These are phyloP conservation scores for Vultur gryphus DNA, from an alignment of 2,797 vertebrate species.

Conservation along the genomic window DNA sequence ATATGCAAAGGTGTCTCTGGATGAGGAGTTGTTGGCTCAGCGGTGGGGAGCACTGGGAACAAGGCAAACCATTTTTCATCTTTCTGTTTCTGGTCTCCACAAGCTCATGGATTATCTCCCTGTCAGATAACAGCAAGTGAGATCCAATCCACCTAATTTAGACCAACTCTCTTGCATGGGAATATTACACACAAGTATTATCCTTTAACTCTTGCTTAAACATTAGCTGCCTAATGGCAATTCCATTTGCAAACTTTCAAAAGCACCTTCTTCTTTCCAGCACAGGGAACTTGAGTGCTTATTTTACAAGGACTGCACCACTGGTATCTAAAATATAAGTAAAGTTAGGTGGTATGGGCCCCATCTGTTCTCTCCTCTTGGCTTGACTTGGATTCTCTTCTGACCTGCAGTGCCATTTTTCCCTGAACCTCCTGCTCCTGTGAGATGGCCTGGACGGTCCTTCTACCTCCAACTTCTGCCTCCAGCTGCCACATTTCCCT, in stretches of 20 bases:
- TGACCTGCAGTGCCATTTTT: not conserved
- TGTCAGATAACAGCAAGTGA: not conserved
- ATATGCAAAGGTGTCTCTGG: not conserved
- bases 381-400: not conserved
- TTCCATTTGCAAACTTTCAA: not conserved
- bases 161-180: not conserved
- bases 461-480: not conserved
- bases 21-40: not conserved
- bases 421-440: not conserved
- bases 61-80: not conserved
- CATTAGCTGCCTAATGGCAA: not conserved
- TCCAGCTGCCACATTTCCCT: not conserved
- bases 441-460: not conserved
- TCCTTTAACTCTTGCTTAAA: not conserved
- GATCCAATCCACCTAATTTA: not conserved
- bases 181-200: not conserved
- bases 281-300: not conserved
- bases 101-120: not conserved
- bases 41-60: not conserved
- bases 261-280: not conserved
- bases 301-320: not conserved
- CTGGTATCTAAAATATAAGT: not conserved
- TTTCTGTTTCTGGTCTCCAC: not conserved
- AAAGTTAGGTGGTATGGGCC: not conserved
- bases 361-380: not conserved